Evolutionary conservation across 2,797 vertebrate species (phyloP), one percentile per base, ranked within the genome.

Genomic region (Numenius phaeopus): DNA sequence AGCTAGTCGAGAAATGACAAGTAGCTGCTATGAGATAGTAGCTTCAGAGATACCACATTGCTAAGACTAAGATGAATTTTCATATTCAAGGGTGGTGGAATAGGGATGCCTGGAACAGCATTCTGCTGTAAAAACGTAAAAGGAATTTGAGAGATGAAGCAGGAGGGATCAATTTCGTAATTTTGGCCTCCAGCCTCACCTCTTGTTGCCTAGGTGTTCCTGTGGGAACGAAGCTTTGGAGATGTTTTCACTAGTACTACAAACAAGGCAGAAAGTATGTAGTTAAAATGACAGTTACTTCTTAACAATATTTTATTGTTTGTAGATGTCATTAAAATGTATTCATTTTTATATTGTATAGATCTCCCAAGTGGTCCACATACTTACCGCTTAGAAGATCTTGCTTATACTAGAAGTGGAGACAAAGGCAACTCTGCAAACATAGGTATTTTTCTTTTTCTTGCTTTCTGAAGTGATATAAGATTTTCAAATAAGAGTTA

Each of bases 381-480:
- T 93, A 98, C 95, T 49, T 99, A 98, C 30, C 97, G 98, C 21
- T 97, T 99, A 96, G 99, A 99, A 96, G 98, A 99, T 21, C 98
- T 99, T 87, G 99, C 98, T 37, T 99, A 97, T 94, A 98, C 98
- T 3, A 97, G 99, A 96, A 99, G 99, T 27, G 98, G 99, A 71
- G 98, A 99, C 98, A 99, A 99, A 97, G 99, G 98, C 92, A 99
- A 99, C 97, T 98, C 98, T 19, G 98, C 98, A 39, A 99, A 99
- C 94, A 99, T 99, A 90, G 99, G 99, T 99, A 98, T 98, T 75
- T 40, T 77, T 83, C 24, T 50, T 88, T 67, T 65, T 64, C 50
- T 83, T 49, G 46, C 66, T 75, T 87, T 76, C 49, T 76, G n/a
- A 83, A 65, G n/a, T 46, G 34, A 47, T 44, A 12, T 5, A 40